Evolutionary conservation across 2,888 invertebrate genomes (phyloP).

Genomic region (Periphyllus acericola): DNA sequence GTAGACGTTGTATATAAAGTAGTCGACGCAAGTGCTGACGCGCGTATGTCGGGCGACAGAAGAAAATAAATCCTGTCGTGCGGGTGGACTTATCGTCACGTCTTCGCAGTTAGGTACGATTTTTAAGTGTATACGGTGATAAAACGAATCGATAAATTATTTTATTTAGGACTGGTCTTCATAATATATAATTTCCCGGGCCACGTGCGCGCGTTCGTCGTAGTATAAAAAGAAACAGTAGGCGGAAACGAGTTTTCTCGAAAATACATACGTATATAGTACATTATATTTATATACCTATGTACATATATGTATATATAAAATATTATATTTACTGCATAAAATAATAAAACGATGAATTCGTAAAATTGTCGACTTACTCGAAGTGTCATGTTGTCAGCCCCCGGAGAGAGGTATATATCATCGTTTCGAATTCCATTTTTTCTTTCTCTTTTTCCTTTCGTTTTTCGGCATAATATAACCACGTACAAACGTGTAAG

Average conservation of each 20-base stretch:
- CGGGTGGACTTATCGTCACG: neutral
- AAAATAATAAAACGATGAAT: slow-evolving; percentile 26
- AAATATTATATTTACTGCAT: too few relatives aligned
- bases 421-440: slow-evolving; percentile 1
- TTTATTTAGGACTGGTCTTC: neutral
- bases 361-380: neutral
- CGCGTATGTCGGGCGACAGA: neutral
- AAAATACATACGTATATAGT: neutral
- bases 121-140: neutral
- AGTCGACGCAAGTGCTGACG: neutral
- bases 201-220: neutral
- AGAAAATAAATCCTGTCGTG: neutral
- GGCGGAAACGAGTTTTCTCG: too few relatives aligned
- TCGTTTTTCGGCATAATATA: slow-evolving; percentile 13
- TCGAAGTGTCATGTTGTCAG: slow-evolving; percentile 21
- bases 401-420: neutral
- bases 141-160: neutral
- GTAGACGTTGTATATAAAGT: too few relatives aligned
- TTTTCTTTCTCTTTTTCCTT: neutral
- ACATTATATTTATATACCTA: too few relatives aligned
- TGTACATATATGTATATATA: too few relatives aligned
- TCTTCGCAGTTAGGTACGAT: neutral
- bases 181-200: neutral
- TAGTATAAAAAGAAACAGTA: neutral
- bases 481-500: neutral